Evolutionary conservation across 1,140 invertebrate genomes (phyloP), one percentile per base, ranked within the genome.

Genomic region (Portunus trituberculatus): DNA sequence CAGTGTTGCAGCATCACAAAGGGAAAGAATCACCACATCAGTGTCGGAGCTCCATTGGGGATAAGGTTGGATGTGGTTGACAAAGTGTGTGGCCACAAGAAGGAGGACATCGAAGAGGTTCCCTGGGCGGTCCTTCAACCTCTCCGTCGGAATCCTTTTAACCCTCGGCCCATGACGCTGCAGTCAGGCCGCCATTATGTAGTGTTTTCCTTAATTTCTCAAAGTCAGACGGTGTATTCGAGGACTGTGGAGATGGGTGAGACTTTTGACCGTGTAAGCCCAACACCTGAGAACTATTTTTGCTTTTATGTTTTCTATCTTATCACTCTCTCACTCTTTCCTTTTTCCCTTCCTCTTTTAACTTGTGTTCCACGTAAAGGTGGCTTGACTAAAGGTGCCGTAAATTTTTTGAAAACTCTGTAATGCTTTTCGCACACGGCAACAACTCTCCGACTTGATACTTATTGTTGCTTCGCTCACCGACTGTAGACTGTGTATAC

Each of bases 191-290:
- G 31, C 93, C 87, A 94, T 94, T 94, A 94, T 94, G 93, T 45
- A 90, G 93, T 94, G 93, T 94, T 94, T 94, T 94, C 93, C 93
- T 94, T 94, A 94, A 94, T 94, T 94, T 94, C 93, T 94, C 87
- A 94, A 94, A 94, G 87, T 94, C 93, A 94, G 93, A n/a, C 86
- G 31, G 48, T 8, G 39, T 94, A 67, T 89, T 16, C 86, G 93
- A 94, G 76, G 48, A 12, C 32, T 67, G 3, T n/a, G 92, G 86
- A 86, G 48, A 6, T 4, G 32, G 20, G 20, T 20, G 52, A 59
- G 52, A 16, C 2, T 20, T 59, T 59, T 10, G 20, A 59, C 12
- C 10, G 12, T 59, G 12, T 20, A 59, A 59, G 52, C 20, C 52
- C 10, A 12, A 2, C 20, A 59, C 20, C 52, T 20, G 52, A 20